phyloP scores from a whole-genome alignment of 1,140 invertebrate genomes.

The Thereuonema tuberculata region DNA sequence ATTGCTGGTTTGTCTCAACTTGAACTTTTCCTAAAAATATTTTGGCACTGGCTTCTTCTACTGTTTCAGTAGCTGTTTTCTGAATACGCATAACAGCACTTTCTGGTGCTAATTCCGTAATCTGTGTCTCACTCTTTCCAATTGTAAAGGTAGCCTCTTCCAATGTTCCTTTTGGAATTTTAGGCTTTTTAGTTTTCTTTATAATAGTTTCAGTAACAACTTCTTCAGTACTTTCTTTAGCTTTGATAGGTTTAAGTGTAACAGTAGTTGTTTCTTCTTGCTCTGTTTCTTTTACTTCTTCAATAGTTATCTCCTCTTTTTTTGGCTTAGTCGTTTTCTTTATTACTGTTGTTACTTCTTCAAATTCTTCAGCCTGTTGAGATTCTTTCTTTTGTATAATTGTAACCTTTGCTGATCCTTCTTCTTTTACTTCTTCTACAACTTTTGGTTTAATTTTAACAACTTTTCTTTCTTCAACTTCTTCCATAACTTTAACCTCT shows the following conservation, averaged over 20 bases:
- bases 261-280: neutral
- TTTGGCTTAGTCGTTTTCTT: neutral
- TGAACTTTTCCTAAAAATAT: too few relatives aligned
- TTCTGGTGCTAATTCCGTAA: too few relatives aligned
- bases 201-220: neutral
- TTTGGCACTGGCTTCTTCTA: neutral
- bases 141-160: neutral
- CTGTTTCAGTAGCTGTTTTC: neutral
- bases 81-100: too few relatives aligned
- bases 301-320: slow-evolving; percentile 24
- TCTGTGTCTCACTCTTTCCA: neutral
- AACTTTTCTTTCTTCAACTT: slow-evolving; percentile 17
- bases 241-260: neutral
- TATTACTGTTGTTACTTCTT: slow-evolving; percentile 9
- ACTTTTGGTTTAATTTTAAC: slow-evolving; percentile 21
- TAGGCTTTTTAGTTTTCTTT: slow-evolving; percentile 5
- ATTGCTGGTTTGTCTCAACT: too few relatives aligned
- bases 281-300: slow-evolving; percentile 30
- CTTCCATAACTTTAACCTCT: slow-evolving; percentile 12
- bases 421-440: slow-evolving; percentile 14
- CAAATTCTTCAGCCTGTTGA: neutral
- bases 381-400: too few relatives aligned
- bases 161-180: neutral
- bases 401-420: too few relatives aligned
- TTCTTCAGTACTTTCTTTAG: slow-evolving; percentile 1